Base-by-base conservation (phyloP, 2,797 vertebrate species). In the Microcaecilia unicolor region DNA sequence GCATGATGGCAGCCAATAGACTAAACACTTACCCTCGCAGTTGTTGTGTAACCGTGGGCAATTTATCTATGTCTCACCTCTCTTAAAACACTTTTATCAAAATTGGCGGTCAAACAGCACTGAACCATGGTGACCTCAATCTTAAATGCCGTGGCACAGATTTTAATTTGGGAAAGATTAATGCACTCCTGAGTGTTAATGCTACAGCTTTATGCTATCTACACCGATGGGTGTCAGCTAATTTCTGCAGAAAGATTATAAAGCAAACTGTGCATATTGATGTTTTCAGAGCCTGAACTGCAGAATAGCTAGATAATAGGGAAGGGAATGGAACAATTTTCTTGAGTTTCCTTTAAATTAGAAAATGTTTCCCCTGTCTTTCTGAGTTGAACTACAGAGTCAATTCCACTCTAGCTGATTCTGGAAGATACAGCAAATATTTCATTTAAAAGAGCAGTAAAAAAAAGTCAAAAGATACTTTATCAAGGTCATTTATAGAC, bases 151-250 rank as follows among this genome's bases (percentile, higher is more conserved):
- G 70, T 23, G 59, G 84, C 74, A 75, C 83, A 74, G 87, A 86
- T 96, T 98, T 96, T 96, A 97, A 96, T 97, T 98, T 93, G 87
- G 87, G 86, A 88, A 90, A 95, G 91, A 97, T 97, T 89, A 92
- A 97, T 97, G 89, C 75, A 65, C 84, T 87, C 75, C 76, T 64
- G 57, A 78, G 72, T 80, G 79, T 83, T 78, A 89, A 81, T 75
- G 83, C 84, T 83, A 69, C 81, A 77, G 62, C 76, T 74, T 83
- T 83, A 80, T 75, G 82, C 86, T 92, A 91, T 91, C 85, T 74
- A 51, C 58, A 60, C 64, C 69, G 88, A 89, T 84, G 84, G 84
- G 84, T 86, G 89, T 92, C 90, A 86, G 79, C 60, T 75, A 74
- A 86, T 86, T 84, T 76, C 76, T 83, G 72, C 72, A 66, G 73